phyloP scores from a whole-genome alignment of 2,113 vertebrate genomes.

The Uria aalge region DNA sequence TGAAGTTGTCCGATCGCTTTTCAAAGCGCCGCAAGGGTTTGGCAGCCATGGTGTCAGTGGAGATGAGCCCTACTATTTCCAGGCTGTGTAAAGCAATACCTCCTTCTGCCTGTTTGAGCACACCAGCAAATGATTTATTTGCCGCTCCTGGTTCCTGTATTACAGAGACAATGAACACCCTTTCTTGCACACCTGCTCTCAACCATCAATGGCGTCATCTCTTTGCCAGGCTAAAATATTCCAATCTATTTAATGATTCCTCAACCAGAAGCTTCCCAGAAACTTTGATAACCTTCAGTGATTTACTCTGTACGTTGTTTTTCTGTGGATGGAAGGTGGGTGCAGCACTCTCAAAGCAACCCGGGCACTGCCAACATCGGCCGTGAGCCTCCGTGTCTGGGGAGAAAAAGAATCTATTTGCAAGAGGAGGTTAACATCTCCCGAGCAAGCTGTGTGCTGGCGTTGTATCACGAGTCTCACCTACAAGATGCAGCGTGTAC shows the following conservation, averaged over 20 bases:
- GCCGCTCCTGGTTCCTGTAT: background rate
- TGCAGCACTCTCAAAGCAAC: background rate
- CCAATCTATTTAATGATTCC: background rate
- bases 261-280: background rate
- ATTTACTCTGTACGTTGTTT: background rate
- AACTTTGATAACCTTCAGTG: rapidly evolving
- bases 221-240: background rate
- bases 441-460: background rate
- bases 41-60: background rate
- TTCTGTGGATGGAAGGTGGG: background rate
- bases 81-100: background rate
- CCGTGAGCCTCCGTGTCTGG: rapidly evolving
- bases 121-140: background rate
- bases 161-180: background rate
- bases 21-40: rapidly evolving
- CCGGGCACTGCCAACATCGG: rapidly evolving
- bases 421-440: background rate
- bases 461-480: rapidly evolving
- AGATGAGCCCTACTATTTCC: background rate
- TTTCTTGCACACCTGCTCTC: background rate
- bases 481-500: rapidly evolving
- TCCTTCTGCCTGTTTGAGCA: background rate
- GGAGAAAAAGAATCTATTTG: background rate
- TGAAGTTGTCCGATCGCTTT: background rate
- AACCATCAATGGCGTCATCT: background rate